Conservation (phyloP, 2,113 vertebrate genomes). For the Sceloporus tristichus region DNA sequence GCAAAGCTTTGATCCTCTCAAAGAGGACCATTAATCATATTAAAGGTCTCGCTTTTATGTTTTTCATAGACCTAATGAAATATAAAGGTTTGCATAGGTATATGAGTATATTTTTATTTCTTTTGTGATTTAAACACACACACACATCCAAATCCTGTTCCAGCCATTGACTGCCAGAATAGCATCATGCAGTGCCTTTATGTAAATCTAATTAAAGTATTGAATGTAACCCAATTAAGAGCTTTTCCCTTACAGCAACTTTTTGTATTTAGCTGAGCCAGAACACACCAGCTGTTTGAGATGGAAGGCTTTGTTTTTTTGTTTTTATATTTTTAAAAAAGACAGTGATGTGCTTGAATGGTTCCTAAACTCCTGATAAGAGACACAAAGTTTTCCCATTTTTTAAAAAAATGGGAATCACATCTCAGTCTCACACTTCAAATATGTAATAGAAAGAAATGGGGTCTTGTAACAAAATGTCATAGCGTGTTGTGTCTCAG, state of each 20-base stretch:
- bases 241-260: slow-evolving; percentile 66
- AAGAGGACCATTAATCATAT: slow-evolving; percentile 14
- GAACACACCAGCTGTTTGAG: slow-evolving; percentile 60
- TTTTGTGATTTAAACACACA: neutral
- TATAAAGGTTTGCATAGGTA: slow-evolving; percentile 6
- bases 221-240: slow-evolving; percentile 63
- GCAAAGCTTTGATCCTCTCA: slow-evolving; percentile 18
- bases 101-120: slow-evolving; percentile 39
- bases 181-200: slow-evolving; percentile 55
- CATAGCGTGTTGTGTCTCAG: neutral
- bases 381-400: neutral
- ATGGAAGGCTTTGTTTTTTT: slow-evolving; percentile 26
- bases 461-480: neutral
- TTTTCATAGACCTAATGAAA: slow-evolving; percentile 37
- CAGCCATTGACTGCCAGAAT: slow-evolving; percentile 61
- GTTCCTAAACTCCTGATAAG: neutral
- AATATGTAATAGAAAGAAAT: neutral
- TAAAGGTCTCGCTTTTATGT: slow-evolving; percentile 18
- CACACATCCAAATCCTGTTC: slow-evolving; percentile 45
- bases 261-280: slow-evolving; percentile 65
- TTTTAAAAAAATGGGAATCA: neutral
- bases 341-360: neutral
- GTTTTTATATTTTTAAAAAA: slow-evolving; percentile 30
- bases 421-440: neutral
- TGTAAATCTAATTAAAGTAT: slow-evolving; percentile 66